Percentiles rank a stretch among this genome's conserved stretches.
Conservation (phyloP, 2,888 invertebrate genomes). For the Lagria hirta region DNA sequence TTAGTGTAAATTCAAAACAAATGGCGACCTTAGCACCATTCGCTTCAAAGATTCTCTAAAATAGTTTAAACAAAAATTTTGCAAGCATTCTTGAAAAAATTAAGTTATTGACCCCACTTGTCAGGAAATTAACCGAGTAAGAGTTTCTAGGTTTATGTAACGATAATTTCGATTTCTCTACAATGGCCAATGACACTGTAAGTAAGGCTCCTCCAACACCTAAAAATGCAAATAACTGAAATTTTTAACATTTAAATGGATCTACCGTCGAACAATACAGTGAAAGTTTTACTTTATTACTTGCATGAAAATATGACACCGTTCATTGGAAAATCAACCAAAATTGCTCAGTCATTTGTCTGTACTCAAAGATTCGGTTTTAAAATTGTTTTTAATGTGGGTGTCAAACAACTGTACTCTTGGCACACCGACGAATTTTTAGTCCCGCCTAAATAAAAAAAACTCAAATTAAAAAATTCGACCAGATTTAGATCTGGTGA, state of each 20-base stretch:
- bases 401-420: constrained; percentile 6
- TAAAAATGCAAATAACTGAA: constrained; percentile 22
- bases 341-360: constrained; percentile 17
- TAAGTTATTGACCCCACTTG: constrained; percentile 12
- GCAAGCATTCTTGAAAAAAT: constrained; percentile 12
- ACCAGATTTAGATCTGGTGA: constrained; percentile 4
- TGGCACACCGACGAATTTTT: constrained; percentile 6
- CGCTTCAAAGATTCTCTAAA: constrained; percentile 3
- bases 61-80: constrained; percentile 3
- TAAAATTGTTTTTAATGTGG: constrained; percentile 13
- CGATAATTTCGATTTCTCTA: constrained; percentile 34
- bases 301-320: constrained; percentile 16
- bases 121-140: constrained; percentile 17
- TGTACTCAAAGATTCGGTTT: constrained; percentile 13
- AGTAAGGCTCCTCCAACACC: constrained; percentile 9
- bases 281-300: constrained; percentile 18
- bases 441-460: constrained; percentile 7
- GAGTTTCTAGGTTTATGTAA: constrained; percentile 33
- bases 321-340: constrained; percentile 19
- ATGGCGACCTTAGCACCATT: constrained; percentile 26
- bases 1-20: constrained; percentile 24
- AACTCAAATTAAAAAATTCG: constrained; percentile 8
- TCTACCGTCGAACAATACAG: constrained; percentile 23
- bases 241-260: constrained; percentile 15
- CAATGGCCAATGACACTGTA: constrained; percentile 26